Percentiles rank a stretch among this genome's conserved stretches.
phyloP scores from a whole-genome alignment of 2,888 invertebrate genomes.

The Ashinkailepas kermadecensis region DNA sequence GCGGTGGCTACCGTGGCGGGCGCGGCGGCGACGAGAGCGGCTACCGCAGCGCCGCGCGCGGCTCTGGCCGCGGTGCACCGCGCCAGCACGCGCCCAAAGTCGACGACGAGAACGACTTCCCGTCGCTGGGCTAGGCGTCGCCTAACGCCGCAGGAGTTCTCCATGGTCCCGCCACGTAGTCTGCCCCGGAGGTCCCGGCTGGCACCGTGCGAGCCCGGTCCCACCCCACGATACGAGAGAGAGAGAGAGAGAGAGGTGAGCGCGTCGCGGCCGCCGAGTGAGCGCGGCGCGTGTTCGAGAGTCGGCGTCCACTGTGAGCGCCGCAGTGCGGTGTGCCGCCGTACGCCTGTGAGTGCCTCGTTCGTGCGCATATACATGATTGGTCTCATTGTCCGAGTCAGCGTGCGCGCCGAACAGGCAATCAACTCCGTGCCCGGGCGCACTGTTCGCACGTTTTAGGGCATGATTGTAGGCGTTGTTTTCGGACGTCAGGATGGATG shows the following conservation, averaged over 20 bases:
- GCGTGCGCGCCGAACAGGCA: too few species aligned
- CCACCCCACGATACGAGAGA: background rate
- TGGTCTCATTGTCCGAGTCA: background rate
- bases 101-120: constrained; percentile 92
- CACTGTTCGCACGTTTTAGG: background rate
- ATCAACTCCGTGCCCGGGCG: background rate
- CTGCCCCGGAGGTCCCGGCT: background rate
- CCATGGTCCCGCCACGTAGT: constrained; percentile 12
- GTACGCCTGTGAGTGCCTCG: background rate
- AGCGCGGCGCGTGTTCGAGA: background rate
- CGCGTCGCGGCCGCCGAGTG: background rate
- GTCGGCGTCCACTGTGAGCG: background rate
- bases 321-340: background rate
- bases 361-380: background rate
- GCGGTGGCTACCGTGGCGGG: background rate
- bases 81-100: constrained; percentile 62
- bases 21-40: background rate
- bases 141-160: constrained; percentile 5
- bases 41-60: background rate
- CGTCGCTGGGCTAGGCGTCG: constrained; percentile 66
- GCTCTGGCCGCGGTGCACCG: background rate
- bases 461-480: background rate
- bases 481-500: background rate
- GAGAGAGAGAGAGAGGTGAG: background rate
- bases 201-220: background rate